Evolutionary conservation across 2,113 vertebrate species (phyloP).

Genomic region (Cyphomyrus plagiostoma): DNA sequence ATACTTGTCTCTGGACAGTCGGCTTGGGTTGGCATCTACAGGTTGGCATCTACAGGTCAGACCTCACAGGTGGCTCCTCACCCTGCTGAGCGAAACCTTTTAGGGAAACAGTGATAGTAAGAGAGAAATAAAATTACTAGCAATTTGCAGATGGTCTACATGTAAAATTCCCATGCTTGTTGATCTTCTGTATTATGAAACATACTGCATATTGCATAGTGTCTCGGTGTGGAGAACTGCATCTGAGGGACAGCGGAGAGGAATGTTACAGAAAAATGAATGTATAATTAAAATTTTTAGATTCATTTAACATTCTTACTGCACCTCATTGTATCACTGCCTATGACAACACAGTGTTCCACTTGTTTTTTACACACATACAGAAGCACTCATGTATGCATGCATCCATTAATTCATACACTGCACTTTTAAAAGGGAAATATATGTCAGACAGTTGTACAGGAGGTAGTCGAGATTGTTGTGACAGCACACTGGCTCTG

Average conservation of each 20-base stretch:
- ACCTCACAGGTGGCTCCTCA: background rate
- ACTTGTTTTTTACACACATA: background rate
- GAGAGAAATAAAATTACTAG: background rate
- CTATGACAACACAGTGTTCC: background rate
- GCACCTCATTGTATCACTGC: background rate
- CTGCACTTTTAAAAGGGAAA: background rate
- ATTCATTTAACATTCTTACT: background rate
- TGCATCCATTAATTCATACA: background rate
- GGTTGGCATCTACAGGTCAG: background rate
- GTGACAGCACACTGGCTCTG: background rate
- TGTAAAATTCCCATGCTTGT: background rate
- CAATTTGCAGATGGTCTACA: background rate
- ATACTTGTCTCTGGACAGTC: background rate
- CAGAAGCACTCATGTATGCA: background rate
- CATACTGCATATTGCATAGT: background rate
- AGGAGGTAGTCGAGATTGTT: background rate
- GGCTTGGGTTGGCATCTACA: background rate
- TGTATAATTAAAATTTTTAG: background rate
- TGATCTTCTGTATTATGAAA: background rate
- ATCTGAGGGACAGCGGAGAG: background rate
- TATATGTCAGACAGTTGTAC: background rate
- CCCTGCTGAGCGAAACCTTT: background rate
- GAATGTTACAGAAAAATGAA: background rate
- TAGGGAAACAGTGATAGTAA: background rate
- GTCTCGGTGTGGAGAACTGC: background rate